phyloP scores from a whole-genome alignment of 2,797 vertebrate species.

The Gadopsis marmoratus region DNA sequence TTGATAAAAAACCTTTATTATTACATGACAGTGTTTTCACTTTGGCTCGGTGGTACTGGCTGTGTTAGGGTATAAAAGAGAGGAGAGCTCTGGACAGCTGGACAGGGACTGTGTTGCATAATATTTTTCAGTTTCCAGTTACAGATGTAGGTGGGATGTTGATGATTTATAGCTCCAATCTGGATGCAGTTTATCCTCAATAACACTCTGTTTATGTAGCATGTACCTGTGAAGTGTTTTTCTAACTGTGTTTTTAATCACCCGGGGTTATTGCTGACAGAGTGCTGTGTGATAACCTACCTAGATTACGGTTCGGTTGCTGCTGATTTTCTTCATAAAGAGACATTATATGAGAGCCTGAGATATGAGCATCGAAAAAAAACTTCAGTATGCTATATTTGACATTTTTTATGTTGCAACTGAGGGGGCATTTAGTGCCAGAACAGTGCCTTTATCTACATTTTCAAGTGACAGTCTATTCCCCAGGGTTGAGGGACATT shows the following conservation, averaged over 20 bases:
- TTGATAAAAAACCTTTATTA: neutral
- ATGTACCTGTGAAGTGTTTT: constrained; percentile 55
- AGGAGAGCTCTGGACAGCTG: constrained; percentile 45
- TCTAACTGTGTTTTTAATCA: constrained; percentile 23
- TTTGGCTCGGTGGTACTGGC: neutral
- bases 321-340: neutral
- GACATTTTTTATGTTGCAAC: neutral
- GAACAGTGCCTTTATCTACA: neutral
- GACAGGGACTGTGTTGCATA: constrained; percentile 38
- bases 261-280: constrained; percentile 19
- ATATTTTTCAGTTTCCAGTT: constrained; percentile 36
- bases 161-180: constrained; percentile 56
- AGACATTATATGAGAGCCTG: neutral
- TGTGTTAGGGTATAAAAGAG: constrained; percentile 24
- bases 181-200: constrained; percentile 47
- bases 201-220: constrained; percentile 29
- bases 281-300: constrained; percentile 11
- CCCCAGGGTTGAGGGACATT: neutral
- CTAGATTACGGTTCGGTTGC: constrained; percentile 1
- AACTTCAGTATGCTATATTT: neutral
- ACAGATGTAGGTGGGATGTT: constrained; percentile 53
- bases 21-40: neutral
- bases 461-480: neutral
- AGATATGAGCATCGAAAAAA: neutral
- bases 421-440: neutral